Conservation (phyloP, 1,140 invertebrate species). For the Scylla paramamosain region DNA sequence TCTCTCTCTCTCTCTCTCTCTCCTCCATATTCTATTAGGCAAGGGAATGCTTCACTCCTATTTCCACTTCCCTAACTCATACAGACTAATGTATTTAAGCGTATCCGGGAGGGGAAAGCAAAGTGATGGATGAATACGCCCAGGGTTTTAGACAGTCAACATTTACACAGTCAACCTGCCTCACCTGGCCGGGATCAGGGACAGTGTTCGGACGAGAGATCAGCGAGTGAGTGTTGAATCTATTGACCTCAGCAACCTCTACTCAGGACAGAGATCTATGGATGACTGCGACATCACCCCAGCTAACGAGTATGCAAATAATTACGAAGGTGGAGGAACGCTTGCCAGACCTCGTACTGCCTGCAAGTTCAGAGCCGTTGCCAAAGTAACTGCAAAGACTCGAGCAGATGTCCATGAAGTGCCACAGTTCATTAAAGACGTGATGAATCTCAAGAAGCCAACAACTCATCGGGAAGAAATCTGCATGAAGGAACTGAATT, state of each 20-base stretch:
- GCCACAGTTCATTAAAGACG: slow-evolving; percentile 66
- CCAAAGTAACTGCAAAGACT: slow-evolving; percentile 88
- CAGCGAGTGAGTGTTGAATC: no score
- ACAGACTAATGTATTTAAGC: no score
- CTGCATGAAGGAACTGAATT: slow-evolving; percentile 65
- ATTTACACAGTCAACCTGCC: no score
- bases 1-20: slow-evolving; percentile 6
- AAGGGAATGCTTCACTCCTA: no score
- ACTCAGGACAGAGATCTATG: slow-evolving; percentile 85
- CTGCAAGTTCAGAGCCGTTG: slow-evolving; percentile 91
- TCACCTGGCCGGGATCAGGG: no score
- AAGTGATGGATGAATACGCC: no score
- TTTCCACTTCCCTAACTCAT: no score
- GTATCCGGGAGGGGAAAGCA: no score
- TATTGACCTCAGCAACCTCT: no score
- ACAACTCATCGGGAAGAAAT: slow-evolving; percentile 54
- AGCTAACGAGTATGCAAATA: slow-evolving; percentile 86
- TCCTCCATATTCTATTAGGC: no score
- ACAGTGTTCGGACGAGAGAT: no score
- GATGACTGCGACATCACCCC: slow-evolving; percentile 94
- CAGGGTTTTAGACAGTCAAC: no score
- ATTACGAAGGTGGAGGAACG: slow-evolving; percentile 87
- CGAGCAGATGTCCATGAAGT: slow-evolving; percentile 76
- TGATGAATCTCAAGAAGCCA: slow-evolving; percentile 61
- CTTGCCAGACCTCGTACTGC: slow-evolving; percentile 89